Evolutionary conservation across 2,113 vertebrate genomes (phyloP).

Genomic region (Python bivittatus): DNA sequence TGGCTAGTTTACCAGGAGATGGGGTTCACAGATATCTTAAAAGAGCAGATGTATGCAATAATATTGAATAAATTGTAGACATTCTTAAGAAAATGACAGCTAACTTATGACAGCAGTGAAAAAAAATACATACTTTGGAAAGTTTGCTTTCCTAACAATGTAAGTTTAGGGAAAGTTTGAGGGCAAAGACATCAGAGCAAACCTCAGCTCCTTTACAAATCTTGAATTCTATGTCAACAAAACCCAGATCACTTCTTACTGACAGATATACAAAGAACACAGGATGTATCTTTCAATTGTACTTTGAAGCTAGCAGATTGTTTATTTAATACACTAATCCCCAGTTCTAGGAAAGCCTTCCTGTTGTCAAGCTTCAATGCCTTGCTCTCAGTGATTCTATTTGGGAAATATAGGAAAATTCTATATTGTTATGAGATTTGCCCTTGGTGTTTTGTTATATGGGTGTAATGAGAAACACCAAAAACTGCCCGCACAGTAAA

Average conservation of each 20-base stretch:
- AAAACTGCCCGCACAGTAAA: neutral
- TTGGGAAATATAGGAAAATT: neutral
- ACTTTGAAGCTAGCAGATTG: neutral
- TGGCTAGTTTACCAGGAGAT: neutral
- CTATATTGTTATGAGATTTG: neutral
- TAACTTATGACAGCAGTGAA: neutral
- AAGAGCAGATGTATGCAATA: neutral
- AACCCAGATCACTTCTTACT: neutral
- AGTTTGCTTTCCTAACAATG: neutral
- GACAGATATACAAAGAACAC: neutral
- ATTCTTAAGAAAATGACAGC: neutral
- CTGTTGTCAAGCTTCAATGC: neutral
- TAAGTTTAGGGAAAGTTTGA: neutral
- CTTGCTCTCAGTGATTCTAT: neutral
- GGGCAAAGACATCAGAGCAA: neutral
- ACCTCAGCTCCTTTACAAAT: neutral
- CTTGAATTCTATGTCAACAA: neutral
- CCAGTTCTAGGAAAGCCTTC: neutral
- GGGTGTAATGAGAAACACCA: neutral
- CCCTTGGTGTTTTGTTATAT: neutral
- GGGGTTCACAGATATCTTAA: conserved; percentile 18
- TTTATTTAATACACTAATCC: neutral
- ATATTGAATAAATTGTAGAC: neutral
- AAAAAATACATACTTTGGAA: neutral
- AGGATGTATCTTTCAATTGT: neutral